phyloP scores from a whole-genome alignment of 2,797 vertebrate species.

The Tarsius wallacei region DNA sequence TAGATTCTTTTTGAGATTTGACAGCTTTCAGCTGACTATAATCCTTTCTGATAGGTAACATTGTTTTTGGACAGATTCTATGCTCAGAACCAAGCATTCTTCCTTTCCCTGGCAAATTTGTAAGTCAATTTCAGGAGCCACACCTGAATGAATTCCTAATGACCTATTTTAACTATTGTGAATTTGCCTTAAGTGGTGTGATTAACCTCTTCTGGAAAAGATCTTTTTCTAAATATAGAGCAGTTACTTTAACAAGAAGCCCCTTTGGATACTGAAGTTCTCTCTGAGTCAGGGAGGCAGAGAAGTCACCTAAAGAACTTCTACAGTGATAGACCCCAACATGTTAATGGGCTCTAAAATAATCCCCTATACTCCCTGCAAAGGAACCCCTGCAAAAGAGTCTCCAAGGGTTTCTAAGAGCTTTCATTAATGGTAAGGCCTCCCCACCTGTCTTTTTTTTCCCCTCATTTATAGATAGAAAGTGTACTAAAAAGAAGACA shows the following conservation, averaged over 20 bases:
- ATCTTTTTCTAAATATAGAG: conserved; percentile 78
- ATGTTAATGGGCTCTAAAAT: background rate
- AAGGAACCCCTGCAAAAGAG: background rate
- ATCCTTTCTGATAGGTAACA: conserved; percentile 38
- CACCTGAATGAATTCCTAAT: conserved; percentile 84
- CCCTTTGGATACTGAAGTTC: conserved; percentile 27
- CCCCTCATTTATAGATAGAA: background rate
- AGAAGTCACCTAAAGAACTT: background rate
- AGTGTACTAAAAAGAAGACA: background rate
- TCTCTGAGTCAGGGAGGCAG: background rate
- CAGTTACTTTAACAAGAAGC: conserved; percentile 50
- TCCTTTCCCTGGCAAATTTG: conserved; percentile 74
- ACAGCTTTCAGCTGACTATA: conserved; percentile 17
- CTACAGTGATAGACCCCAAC: background rate
- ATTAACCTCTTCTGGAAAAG: conserved; percentile 80
- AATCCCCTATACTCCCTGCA: background rate
- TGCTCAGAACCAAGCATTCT: conserved; percentile 51
- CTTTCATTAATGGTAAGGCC: background rate
- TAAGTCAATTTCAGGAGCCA: conserved; percentile 77
- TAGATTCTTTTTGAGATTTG: conserved; percentile 19
- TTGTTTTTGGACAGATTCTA: conserved; percentile 54
- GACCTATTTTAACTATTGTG: conserved; percentile 85
- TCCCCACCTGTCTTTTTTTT: background rate
- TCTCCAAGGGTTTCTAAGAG: conserved; percentile 28
- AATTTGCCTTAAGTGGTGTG: conserved; percentile 83